Evolutionary conservation across 2,888 invertebrate species (phyloP).

Genomic region (Branchipolynoe longqiensis): DNA sequence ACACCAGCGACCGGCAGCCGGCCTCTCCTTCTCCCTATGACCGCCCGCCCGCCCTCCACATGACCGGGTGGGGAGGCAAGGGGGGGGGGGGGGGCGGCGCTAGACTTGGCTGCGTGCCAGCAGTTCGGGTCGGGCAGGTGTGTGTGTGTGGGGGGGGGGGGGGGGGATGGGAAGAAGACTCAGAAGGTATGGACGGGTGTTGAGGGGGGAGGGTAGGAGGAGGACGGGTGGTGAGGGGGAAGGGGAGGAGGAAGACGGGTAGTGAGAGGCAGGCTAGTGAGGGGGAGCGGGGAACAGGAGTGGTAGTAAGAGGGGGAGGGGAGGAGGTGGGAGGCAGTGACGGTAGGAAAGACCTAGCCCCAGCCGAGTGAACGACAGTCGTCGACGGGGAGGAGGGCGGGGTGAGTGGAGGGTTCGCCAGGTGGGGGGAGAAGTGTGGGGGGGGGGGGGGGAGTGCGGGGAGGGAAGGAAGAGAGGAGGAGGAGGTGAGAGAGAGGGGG

Average conservation of each 20-base stretch:
- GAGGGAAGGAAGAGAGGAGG: background rate
- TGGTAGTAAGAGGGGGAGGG: background rate
- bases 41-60: slow-evolving; percentile 16
- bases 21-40: slow-evolving; percentile 7
- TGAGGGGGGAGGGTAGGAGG: background rate
- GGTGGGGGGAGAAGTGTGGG: background rate
- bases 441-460: background rate
- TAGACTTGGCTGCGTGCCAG: slow-evolving; percentile 21
- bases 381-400: background rate
- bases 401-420: background rate
- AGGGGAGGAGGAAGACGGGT: background rate
- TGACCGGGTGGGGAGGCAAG: background rate
- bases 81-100: background rate
- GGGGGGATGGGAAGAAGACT: background rate
- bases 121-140: no score
- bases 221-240: background rate
- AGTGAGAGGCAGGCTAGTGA: background rate
- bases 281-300: background rate
- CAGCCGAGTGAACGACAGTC: background rate
- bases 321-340: background rate
- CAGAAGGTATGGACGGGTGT: background rate
- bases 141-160: background rate
- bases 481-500: slow-evolving; percentile 23
- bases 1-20: background rate
- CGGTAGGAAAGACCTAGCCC: background rate